These are phyloP conservation scores for Anthopleura sola DNA, from an alignment of 64 coral and sea anemone species.

Conservation along the genomic window DNA sequence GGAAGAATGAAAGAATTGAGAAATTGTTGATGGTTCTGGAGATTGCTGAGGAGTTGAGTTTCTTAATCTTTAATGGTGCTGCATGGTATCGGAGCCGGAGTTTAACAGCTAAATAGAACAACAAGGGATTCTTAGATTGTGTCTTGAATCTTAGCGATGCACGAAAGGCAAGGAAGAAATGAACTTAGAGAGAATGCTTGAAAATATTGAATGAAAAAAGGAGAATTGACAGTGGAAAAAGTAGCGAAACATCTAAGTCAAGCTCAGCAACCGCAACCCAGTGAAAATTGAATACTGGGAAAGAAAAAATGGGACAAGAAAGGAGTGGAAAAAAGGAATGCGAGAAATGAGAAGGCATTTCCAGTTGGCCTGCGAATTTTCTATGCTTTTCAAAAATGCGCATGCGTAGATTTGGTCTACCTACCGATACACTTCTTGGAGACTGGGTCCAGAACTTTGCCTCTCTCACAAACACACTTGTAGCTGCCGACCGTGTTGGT, in stretches of 20 bases:
- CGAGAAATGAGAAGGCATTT: too few relatives aligned
- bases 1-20: conserved; percentile 12
- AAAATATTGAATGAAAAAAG: not conserved
- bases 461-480: conserved; percentile 44
- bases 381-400: too few relatives aligned
- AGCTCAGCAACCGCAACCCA: too few relatives aligned
- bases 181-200: not conserved
- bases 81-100: not conserved
- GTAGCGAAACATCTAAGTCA: too few relatives aligned
- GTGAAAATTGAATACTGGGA: too few relatives aligned
- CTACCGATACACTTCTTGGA: conserved; percentile 47
- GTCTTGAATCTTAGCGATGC: not conserved
- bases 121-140: not conserved
- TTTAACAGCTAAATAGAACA: not conserved
- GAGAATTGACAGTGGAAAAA: not conserved
- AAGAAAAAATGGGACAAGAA: too few relatives aligned
- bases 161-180: not conserved
- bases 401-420: not conserved
- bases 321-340: too few relatives aligned
- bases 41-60: not conserved
- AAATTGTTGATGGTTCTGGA: conserved; percentile 20
- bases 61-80: not conserved
- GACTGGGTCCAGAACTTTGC: conserved; percentile 3
- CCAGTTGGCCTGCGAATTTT: too few relatives aligned
- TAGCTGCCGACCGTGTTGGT: conserved; percentile 66